phyloP scores from a whole-genome alignment of 2,888 invertebrate species.

The Brachypterus glaber region DNA sequence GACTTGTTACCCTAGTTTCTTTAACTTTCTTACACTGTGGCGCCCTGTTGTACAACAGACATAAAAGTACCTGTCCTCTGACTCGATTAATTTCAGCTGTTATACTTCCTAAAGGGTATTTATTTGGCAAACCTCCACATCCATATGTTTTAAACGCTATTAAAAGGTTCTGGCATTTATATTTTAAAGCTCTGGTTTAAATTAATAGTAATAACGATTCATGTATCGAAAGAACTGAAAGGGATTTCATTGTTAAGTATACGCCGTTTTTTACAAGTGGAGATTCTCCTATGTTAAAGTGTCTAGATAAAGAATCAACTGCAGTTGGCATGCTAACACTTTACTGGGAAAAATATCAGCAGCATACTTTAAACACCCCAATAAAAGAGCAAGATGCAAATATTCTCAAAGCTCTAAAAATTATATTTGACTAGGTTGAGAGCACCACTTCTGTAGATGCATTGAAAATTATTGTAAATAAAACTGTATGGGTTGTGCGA shows the following conservation, averaged over 20 bases:
- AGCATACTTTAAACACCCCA: too few relatives aligned
- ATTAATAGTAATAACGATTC: constrained; percentile 42
- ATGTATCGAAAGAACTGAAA: constrained; percentile 43
- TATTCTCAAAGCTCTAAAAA: constrained; percentile 31
- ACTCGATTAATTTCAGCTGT: constrained; percentile 43
- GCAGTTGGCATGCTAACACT: constrained; percentile 31
- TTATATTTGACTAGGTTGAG: constrained; percentile 28
- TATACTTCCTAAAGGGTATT: constrained; percentile 41
- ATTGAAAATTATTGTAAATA: constrained; percentile 25
- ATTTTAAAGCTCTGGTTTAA: constrained; percentile 44
- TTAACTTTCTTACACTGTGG: constrained; percentile 32
- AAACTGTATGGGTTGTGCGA: constrained; percentile 32
- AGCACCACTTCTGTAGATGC: constrained; percentile 22
- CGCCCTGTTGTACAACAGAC: constrained; percentile 31
- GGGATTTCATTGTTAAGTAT: constrained; percentile 41
- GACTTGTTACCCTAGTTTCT: constrained; percentile 32
- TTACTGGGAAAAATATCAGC: constrained; percentile 30
- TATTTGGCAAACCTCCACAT: constrained; percentile 1
- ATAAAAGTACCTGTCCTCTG: constrained; percentile 40
- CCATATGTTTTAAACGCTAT: constrained; percentile 40
- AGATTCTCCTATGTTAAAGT: constrained; percentile 31
- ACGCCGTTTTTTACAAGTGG: constrained; percentile 30
- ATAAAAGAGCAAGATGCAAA: constrained; percentile 31
- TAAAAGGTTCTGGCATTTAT: constrained; percentile 45
- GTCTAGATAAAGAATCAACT: constrained; percentile 26